These are phyloP conservation scores for Caiman crocodilus DNA, from an alignment of 2,797 vertebrate species.

Conservation along the genomic window DNA sequence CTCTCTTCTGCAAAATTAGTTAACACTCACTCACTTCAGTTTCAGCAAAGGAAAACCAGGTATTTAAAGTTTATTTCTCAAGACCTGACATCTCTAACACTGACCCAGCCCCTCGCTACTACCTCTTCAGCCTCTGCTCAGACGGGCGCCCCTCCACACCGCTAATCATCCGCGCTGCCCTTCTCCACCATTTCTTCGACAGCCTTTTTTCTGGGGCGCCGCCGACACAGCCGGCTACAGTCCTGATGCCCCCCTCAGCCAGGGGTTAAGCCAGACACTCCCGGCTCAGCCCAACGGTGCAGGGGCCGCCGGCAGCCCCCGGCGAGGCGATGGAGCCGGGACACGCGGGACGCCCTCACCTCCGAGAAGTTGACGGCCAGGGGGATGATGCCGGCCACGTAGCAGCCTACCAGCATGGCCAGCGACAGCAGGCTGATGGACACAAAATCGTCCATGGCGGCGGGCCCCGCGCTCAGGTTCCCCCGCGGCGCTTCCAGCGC, in stretches of 20 bases:
- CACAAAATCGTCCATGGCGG: conserved; percentile 92
- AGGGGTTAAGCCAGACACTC: too few species aligned
- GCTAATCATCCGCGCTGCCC: too few species aligned
- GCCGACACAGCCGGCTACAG: too few species aligned
- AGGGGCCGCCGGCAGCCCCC: too few species aligned
- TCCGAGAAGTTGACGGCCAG: conserved; percentile 98
- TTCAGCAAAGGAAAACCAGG: rapidly evolving
- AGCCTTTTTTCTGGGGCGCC: too few species aligned
- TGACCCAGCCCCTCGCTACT: neutral
- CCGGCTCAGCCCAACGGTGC: too few species aligned
- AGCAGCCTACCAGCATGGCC: conserved; percentile 97
- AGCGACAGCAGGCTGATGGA: conserved; percentile 95
- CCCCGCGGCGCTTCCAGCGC: neutral
- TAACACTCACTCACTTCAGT: neutral
- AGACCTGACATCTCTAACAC: rapidly evolving
- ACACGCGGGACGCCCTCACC: conserved; percentile 82
- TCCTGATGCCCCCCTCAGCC: too few species aligned
- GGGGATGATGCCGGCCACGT: conserved; percentile 96
- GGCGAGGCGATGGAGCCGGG: too few species aligned
- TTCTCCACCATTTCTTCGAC: too few species aligned
- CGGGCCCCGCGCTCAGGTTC: neutral
- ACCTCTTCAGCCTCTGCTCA: neutral
- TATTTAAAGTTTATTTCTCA: neutral
- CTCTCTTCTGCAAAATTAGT: neutral
- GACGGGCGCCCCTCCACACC: too few species aligned